phyloP scores from a whole-genome alignment of 2,888 invertebrate genomes.

The Psococerastis gibbosa region DNA sequence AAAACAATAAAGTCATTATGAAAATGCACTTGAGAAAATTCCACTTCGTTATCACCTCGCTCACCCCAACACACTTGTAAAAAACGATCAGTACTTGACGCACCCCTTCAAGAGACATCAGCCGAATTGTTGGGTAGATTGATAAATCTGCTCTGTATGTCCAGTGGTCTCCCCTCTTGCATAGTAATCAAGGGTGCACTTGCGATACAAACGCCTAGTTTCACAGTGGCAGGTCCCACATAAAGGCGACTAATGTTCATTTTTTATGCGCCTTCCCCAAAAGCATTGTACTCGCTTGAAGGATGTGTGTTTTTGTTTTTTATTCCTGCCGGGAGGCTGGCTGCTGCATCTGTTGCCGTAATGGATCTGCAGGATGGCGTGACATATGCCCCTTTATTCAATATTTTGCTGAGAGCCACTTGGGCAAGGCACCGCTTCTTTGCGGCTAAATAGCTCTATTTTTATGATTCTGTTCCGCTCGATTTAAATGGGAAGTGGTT shows the following conservation, averaged over 20 bases:
- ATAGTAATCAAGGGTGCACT: background rate
- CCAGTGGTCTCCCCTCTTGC: background rate
- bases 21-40: no score
- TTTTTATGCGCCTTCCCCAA: slow-evolving; percentile 7
- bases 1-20: no score
- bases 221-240: slow-evolving; percentile 9
- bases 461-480: no score
- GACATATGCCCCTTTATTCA: background rate
- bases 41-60: background rate
- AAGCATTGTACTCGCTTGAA: slow-evolving; percentile 4
- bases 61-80: background rate
- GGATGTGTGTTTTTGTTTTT: slow-evolving; percentile 1
- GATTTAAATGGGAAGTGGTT: no score
- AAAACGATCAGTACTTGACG: background rate
- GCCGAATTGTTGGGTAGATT: background rate
- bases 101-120: background rate
- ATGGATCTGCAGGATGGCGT: slow-evolving; percentile 3
- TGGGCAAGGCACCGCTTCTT: no score
- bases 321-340: background rate
- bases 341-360: slow-evolving; percentile 10
- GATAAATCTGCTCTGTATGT: background rate
- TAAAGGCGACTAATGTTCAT: slow-evolving; percentile 4
- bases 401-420: no score
- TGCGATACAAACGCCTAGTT: slow-evolving; percentile 1
- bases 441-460: no score